Conservation (phyloP, 2,797 vertebrate genomes). For the Cephalopachus bancanus region DNA sequence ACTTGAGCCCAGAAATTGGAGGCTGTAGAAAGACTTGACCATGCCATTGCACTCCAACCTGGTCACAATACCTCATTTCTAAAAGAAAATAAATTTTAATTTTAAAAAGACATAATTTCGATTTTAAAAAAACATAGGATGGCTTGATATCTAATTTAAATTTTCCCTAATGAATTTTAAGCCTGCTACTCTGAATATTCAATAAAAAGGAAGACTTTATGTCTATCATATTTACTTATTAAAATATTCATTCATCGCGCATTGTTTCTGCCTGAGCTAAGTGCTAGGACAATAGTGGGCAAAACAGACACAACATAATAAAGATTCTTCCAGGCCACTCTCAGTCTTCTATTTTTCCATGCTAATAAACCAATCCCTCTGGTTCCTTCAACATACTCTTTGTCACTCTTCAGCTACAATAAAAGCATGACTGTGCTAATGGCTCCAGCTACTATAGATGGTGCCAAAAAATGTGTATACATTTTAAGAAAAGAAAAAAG, state of each 20-base stretch:
- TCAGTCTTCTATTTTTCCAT: not conserved
- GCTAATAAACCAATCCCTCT: not conserved
- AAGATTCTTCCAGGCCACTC: not conserved
- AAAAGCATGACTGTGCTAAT: not conserved
- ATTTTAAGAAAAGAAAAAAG: no score
- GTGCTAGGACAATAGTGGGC: not conserved
- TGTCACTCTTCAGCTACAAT: not conserved
- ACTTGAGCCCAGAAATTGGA: not conserved
- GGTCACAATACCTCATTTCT: not conserved
- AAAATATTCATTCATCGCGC: not conserved
- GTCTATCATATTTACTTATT: not conserved
- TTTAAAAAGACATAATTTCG: not conserved
- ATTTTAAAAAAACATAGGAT: not conserved
- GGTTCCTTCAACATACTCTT: not conserved
- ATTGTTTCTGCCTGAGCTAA: not conserved
- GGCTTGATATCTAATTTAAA: not conserved
- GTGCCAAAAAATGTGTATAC: no score
- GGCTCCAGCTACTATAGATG: not conserved
- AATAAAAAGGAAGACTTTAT: not conserved
- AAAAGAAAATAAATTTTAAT: not conserved
- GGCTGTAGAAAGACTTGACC: not conserved
- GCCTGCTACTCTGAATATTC: slow-evolving; percentile 11
- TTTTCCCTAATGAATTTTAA: not conserved
- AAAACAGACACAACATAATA: not conserved
- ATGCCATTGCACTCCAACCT: not conserved